phyloP scores from a whole-genome alignment of 2,113 vertebrate species.

The Cynocephalus volans region DNA sequence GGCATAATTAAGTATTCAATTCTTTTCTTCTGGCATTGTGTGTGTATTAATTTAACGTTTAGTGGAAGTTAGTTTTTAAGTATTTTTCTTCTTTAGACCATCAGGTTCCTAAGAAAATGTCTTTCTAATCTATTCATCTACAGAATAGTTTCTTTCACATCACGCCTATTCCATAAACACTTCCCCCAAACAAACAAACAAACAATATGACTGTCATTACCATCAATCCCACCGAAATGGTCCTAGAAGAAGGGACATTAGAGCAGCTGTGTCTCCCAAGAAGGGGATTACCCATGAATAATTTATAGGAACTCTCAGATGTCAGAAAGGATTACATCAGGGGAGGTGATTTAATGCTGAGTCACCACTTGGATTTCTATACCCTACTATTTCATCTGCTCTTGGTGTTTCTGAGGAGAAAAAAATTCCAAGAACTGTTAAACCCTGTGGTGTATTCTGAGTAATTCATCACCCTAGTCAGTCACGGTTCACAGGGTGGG shows the following conservation, averaged over 20 bases:
- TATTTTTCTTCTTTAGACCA: background rate
- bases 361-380: constrained; percentile 49
- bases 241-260: background rate
- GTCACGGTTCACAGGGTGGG: constrained; percentile 16
- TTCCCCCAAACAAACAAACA: background rate
- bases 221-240: background rate
- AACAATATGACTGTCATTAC: background rate
- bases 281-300: background rate
- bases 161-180: too few species aligned
- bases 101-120: background rate
- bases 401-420: background rate
- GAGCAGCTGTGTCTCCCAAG: background rate
- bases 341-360: constrained; percentile 36
- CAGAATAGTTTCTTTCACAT: background rate
- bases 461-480: background rate
- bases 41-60: background rate
- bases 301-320: constrained; percentile 25
- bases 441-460: background rate
- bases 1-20: background rate
- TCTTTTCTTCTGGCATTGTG: background rate
- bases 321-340: constrained; percentile 11
- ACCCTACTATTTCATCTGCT: constrained; percentile 60
- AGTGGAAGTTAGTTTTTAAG: background rate
- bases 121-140: background rate
- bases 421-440: background rate